Conservation (phyloP, 2,888 invertebrate genomes). For the Lasioglossum figueresi region DNA sequence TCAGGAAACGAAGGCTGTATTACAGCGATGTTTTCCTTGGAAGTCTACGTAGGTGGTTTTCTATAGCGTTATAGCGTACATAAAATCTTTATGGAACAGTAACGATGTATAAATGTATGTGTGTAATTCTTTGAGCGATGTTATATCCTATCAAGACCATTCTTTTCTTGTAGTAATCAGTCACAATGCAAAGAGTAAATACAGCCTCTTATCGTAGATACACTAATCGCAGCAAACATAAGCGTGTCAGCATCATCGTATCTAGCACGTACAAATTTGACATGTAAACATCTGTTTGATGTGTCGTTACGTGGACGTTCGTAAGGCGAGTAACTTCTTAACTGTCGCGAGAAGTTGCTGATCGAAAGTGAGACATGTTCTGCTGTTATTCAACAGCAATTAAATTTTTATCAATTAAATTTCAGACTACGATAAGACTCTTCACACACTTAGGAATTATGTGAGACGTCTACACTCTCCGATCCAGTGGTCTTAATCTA, state of each 20-base stretch:
- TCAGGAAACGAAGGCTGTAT: background rate
- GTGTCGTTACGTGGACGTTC: constrained; percentile 13
- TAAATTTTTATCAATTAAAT: no score
- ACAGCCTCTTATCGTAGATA: constrained; percentile 58
- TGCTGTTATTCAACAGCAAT: no score
- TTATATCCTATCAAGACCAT: background rate
- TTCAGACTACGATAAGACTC: background rate
- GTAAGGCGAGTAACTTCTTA: background rate
- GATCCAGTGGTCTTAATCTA: no score
- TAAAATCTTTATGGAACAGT: background rate
- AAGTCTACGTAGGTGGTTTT: background rate
- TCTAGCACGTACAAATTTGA: constrained; percentile 56
- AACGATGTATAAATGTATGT: background rate
- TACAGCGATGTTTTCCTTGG: background rate
- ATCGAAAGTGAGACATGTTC: background rate
- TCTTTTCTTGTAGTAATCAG: background rate
- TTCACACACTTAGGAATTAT: background rate
- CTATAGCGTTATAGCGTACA: background rate
- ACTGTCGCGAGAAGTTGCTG: background rate
- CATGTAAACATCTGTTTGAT: constrained; percentile 38
- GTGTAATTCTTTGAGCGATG: background rate
- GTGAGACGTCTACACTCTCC: background rate
- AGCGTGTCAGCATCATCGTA: constrained; percentile 42
- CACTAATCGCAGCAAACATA: constrained; percentile 60
- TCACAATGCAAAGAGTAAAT: constrained; percentile 45